Base-by-base conservation (phyloP, 1,140 invertebrate genomes). In the Zaprionus nigranus region DNA sequence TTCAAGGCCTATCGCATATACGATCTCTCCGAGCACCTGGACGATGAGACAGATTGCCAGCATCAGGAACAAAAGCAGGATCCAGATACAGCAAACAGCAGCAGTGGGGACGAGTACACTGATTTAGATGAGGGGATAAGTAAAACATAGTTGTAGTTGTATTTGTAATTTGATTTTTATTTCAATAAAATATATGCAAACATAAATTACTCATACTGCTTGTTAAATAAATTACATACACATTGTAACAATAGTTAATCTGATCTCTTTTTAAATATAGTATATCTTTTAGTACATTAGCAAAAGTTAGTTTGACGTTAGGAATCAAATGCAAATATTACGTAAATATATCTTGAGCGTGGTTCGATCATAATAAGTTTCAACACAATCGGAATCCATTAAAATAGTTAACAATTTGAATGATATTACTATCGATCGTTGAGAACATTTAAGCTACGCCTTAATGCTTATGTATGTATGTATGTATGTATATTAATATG, bases 1-100 rank as follows among this genome's bases (percentile, higher is more conserved):
- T 95, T 95, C 68, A 93, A 94, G 53, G 94, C 95, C 1, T 94
- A 93, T 92, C 93, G 92, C 15, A 92, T 93, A 15, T 90, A 92
- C 60, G 82, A 81, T 9, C 61, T 38, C 3, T 11, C 30, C 1
- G 73, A 70, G 6, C 46, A 7, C 0, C 11, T 20, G 0, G 36
- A 61, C 15, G 58, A 70, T 12, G 22, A 30, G 1, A 13, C n/a
- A 36, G 49, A 56, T 30, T n/a, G 60, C 22, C 26, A 34, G 17
- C 51, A 43, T n/a, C 38, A 15, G 11, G 67, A 64, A n/a, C 38
- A 43, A 5, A 51, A 30, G 13, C 24, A 46, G 3, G 66, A 70
- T 7, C 30, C 30, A 34, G 36, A 17, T 5, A n/a, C n/a, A n/a
- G n/a, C n/a, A n/a, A 63, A 43, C 24, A 66, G 60, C 43, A 26